Evolutionary conservation across 2,797 vertebrate species (phyloP).

Genomic region (Denticeps clupeoides): DNA sequence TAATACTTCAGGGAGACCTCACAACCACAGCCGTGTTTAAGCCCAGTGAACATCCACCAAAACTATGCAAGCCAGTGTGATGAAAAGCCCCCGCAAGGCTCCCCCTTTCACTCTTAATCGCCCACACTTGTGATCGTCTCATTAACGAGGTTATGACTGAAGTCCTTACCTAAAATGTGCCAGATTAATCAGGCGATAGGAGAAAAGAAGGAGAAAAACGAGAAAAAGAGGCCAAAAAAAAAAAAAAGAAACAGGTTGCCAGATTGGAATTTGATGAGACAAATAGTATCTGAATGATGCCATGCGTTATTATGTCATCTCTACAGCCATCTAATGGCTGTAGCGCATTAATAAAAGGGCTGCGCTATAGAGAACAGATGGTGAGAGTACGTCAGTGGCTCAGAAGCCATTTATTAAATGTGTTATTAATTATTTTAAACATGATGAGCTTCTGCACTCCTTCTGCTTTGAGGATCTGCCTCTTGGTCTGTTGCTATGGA

Average conservation of each 20-base stretch:
- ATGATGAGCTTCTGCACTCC: conserved; percentile 57
- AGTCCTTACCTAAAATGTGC: conserved; percentile 41
- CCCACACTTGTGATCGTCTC: conserved; percentile 27
- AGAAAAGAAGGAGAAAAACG: conserved; percentile 5
- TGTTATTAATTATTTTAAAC: conserved; percentile 71
- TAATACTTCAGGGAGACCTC: no score
- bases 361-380: conserved; percentile 64
- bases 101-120: conserved; percentile 14
- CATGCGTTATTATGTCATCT: conserved; percentile 64
- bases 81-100: not conserved
- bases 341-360: conserved; percentile 61
- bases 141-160: conserved; percentile 44
- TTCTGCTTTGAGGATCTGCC: conserved; percentile 50
- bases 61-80: no score
- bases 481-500: no score
- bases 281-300: conserved; percentile 61
- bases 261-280: conserved; percentile 62
- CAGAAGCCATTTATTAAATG: conserved; percentile 72
- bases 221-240: conserved; percentile 9
- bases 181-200: conserved; percentile 44
- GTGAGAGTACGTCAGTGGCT: conserved; percentile 56
- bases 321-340: conserved; percentile 57
- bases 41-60: no score
- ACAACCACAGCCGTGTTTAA: no score
- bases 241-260: conserved; percentile 26